These are phyloP conservation scores for Drosophila arizonae DNA, from an alignment of 1,140 invertebrate genomes.

Conservation along the genomic window DNA sequence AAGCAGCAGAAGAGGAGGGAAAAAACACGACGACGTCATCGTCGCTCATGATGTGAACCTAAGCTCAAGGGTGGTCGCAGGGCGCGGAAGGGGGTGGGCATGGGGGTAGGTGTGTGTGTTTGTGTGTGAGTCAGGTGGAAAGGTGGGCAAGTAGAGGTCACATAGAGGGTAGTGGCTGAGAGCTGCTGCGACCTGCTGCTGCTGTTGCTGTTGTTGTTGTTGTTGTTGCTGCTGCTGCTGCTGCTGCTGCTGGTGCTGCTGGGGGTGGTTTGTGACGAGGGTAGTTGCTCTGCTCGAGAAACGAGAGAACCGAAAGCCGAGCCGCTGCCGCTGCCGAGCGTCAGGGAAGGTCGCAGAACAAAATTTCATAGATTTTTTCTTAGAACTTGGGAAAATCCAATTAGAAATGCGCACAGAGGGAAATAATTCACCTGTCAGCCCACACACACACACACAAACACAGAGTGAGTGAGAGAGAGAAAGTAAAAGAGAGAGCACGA, in stretches of 20 bases:
- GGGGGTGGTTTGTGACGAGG: slow-evolving; percentile 36
- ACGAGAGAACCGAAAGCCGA: slow-evolving; percentile 25
- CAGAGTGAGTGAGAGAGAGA: slow-evolving; percentile 3
- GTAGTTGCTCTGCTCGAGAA: slow-evolving; percentile 14
- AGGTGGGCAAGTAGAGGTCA: slow-evolving; percentile 64
- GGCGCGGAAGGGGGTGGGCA: background rate
- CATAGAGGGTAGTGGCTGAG: slow-evolving; percentile 69
- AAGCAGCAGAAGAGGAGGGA: background rate
- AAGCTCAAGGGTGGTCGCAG: slow-evolving; percentile 1
- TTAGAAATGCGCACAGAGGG: slow-evolving; percentile 81
- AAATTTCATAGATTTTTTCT: slow-evolving; percentile 83
- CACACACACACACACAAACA: slow-evolving; percentile 42
- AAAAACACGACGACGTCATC: slow-evolving; percentile 66
- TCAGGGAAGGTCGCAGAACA: slow-evolving; percentile 33
- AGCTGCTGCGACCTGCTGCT: slow-evolving; percentile 51
- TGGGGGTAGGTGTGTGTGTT: background rate
- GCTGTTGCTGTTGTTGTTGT: background rate
- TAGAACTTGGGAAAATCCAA: slow-evolving; percentile 82
- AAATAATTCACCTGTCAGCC: slow-evolving; percentile 82
- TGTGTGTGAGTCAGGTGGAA: slow-evolving; percentile 31
- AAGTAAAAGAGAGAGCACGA: slow-evolving; percentile 7
- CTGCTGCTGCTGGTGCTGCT: slow-evolving; percentile 23
- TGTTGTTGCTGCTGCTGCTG: slow-evolving; percentile 14
- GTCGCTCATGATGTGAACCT: slow-evolving; percentile 58
- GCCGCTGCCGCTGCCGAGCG: background rate